These are phyloP conservation scores for Mesoclemmys tuberculata DNA, from an alignment of 2,113 vertebrate genomes.

Conservation along the genomic window DNA sequence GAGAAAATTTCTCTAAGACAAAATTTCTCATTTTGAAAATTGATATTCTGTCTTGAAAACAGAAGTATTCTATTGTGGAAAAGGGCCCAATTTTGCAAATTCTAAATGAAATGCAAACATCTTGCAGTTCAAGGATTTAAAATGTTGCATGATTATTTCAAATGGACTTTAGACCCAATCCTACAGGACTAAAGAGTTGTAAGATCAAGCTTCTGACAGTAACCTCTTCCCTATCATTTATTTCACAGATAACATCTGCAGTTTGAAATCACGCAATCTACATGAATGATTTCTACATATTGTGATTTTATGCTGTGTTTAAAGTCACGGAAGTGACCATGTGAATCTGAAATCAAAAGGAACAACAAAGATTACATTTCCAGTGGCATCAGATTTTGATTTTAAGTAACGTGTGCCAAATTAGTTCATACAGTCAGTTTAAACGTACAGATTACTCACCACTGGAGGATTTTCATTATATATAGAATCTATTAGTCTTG, in stretches of 20 bases:
- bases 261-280: not conserved
- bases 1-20: not conserved
- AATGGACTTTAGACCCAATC: not conserved
- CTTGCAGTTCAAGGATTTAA: not conserved
- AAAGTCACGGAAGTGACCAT: rapidly evolving
- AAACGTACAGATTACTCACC: not conserved
- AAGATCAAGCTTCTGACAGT: not conserved
- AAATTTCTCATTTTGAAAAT: not conserved
- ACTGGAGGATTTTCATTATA: rapidly evolving
- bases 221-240: not conserved
- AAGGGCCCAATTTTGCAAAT: not conserved
- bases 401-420: not conserved
- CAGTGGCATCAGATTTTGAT: not conserved
- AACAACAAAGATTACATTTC: not conserved
- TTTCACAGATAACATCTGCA: not conserved
- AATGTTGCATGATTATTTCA: not conserved
- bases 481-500: rapidly evolving
- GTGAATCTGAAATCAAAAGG: not conserved
- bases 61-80: not conserved
- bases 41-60: not conserved
- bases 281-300: not conserved
- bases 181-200: not conserved
- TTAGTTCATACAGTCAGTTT: not conserved
- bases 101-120: rapidly evolving
- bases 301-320: not conserved